phyloP scores from a whole-genome alignment of 2,113 vertebrate species.

The Mirounga angustirostris region DNA sequence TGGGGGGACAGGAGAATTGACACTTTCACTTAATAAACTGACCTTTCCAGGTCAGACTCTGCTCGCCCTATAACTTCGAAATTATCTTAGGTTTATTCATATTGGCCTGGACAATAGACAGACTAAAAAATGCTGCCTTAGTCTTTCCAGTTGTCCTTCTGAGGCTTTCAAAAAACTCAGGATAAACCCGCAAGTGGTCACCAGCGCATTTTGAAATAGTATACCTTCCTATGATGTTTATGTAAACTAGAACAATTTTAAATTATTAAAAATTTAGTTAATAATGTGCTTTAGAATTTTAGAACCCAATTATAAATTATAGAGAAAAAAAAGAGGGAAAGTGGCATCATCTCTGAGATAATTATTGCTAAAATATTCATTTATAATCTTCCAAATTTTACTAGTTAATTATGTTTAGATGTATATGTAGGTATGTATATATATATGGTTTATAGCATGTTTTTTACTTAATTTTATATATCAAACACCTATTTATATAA shows the following conservation, averaged over 20 bases:
- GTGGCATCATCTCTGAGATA: neutral
- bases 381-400: neutral
- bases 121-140: neutral
- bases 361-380: neutral
- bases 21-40: neutral
- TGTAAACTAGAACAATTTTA: neutral
- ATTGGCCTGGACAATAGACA: neutral
- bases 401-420: neutral
- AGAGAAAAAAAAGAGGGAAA: neutral
- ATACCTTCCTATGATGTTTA: neutral
- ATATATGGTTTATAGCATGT: neutral
- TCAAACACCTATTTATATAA: neutral
- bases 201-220: neutral
- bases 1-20: neutral
- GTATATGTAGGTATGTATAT: neutral
- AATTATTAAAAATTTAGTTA: neutral
- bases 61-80: neutral
- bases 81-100: neutral
- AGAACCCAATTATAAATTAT: neutral
- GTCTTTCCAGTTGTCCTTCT: neutral
- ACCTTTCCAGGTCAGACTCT: neutral
- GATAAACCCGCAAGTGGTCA: neutral
- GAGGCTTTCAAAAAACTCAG: neutral
- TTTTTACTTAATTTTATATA: neutral
- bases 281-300: neutral